Conservation (phyloP, 2,888 invertebrate species). For the Mamestra brassicae region DNA sequence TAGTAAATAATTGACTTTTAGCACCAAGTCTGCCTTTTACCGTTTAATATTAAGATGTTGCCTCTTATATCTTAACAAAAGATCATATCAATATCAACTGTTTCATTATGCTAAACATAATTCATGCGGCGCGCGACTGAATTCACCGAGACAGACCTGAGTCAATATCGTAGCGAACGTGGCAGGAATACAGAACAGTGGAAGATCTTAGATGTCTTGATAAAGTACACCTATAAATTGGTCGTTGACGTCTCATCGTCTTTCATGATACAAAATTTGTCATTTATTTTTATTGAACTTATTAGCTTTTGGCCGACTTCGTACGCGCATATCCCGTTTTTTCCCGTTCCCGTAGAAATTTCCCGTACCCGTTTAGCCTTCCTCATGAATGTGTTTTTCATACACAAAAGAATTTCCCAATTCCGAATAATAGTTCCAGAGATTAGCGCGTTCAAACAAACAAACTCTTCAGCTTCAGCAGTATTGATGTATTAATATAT, state of each 20-base stretch:
- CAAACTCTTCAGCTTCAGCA: too few relatives aligned
- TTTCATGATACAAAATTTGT: slow-evolving; percentile 3
- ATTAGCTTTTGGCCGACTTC: too few relatives aligned
- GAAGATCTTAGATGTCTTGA: slow-evolving; percentile 33
- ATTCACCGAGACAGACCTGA: slow-evolving; percentile 40
- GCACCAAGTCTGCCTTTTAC: neutral
- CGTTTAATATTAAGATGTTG: neutral
- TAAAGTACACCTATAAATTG: slow-evolving; percentile 30
- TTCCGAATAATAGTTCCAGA: too few relatives aligned
- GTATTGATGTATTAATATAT: neutral
- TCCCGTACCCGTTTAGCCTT: too few relatives aligned
- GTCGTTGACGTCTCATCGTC: slow-evolving; percentile 26
- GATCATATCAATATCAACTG: slow-evolving; percentile 24
- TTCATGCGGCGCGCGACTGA: slow-evolving; percentile 43
- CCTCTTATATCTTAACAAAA: slow-evolving; percentile 6
- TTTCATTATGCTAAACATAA: slow-evolving; percentile 52
- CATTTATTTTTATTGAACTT: neutral
- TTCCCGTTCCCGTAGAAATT: too few relatives aligned
- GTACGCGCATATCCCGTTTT: too few relatives aligned
- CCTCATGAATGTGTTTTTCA: too few relatives aligned
- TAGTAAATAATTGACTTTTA: too few relatives aligned
- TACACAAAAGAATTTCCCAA: too few relatives aligned
- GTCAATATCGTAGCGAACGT: slow-evolving; percentile 46
- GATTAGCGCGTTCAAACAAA: too few relatives aligned
- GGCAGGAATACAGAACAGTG: slow-evolving; percentile 26